phyloP scores from a whole-genome alignment of 2,888 invertebrate genomes.

The Cheilosia pagana region DNA sequence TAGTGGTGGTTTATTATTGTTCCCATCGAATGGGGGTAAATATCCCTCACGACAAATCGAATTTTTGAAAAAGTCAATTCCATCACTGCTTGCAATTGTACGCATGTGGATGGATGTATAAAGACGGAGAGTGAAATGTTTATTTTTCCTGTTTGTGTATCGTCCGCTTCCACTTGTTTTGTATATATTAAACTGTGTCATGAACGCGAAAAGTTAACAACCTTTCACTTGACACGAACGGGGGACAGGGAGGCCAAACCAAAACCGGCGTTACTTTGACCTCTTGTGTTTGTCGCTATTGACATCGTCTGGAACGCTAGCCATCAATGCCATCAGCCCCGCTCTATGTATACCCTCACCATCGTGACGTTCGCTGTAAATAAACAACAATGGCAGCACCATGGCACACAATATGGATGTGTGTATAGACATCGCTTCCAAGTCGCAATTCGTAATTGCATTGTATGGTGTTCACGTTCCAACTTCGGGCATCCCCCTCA shows the following conservation, averaged over 20 bases:
- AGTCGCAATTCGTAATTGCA: slow-evolving; percentile 51
- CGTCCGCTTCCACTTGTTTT: not conserved
- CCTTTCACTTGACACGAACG: slow-evolving; percentile 70
- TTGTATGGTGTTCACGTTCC: slow-evolving; percentile 12
- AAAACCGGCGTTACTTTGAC: slow-evolving; percentile 60
- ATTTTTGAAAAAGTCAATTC: not conserved
- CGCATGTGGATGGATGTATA: not conserved
- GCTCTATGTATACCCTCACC: slow-evolving; percentile 3
- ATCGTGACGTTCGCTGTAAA: slow-evolving; percentile 33
- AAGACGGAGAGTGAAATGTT: slow-evolving; percentile 12
- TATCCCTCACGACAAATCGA: slow-evolving; percentile 7
- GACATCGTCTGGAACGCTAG: slow-evolving; percentile 50
- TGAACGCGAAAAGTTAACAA: slow-evolving; percentile 70
- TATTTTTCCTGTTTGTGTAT: slow-evolving; percentile 17
- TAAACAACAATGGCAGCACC: slow-evolving; percentile 33
- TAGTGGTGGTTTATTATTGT: slow-evolving; percentile 9
- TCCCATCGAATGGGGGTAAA: slow-evolving; percentile 20
- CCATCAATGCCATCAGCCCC: slow-evolving; percentile 46
- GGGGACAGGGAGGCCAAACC: slow-evolving; percentile 35
- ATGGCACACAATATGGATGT: slow-evolving; percentile 14
- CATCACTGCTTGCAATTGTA: slow-evolving; percentile 9
- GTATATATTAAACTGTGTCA: slow-evolving; percentile 58
- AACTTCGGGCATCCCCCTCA: not conserved
- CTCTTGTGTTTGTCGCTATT: slow-evolving; percentile 49
- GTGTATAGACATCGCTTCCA: slow-evolving; percentile 12